phyloP scores from a whole-genome alignment of 2,797 vertebrate species.

The Tangara arthus region DNA sequence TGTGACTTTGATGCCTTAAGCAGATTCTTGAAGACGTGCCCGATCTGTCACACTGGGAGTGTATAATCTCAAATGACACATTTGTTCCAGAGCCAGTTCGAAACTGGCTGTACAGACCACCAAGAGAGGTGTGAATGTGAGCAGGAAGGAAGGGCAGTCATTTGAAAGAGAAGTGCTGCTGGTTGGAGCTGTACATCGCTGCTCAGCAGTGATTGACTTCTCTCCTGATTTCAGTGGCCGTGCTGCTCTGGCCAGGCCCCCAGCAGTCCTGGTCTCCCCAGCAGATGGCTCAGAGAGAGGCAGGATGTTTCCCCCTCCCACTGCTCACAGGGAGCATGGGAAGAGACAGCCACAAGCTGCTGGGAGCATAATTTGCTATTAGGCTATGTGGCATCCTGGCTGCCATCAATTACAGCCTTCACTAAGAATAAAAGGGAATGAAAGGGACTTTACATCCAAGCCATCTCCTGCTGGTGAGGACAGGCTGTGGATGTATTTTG shows the following conservation, averaged over 20 bases:
- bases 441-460: background rate
- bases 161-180: background rate
- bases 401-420: background rate
- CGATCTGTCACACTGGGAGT: accelerated
- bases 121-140: background rate
- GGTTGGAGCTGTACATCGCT: background rate
- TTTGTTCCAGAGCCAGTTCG: background rate
- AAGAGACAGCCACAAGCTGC: background rate
- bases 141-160: background rate
- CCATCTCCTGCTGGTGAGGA: background rate
- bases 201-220: background rate
- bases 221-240: accelerated
- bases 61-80: background rate
- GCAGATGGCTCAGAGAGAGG: background rate
- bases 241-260: background rate
- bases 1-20: background rate
- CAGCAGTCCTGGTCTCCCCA: background rate
- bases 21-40: background rate
- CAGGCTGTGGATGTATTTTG: background rate
- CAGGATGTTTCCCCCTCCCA: background rate
- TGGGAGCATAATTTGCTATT: background rate
- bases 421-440: background rate
- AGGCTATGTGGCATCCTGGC: background rate
- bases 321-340: accelerated
- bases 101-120: background rate